Evolutionary conservation across 2,113 vertebrate species (phyloP), one percentile per base, ranked within the genome.

Genomic region (Antechinus stuartii): DNA sequence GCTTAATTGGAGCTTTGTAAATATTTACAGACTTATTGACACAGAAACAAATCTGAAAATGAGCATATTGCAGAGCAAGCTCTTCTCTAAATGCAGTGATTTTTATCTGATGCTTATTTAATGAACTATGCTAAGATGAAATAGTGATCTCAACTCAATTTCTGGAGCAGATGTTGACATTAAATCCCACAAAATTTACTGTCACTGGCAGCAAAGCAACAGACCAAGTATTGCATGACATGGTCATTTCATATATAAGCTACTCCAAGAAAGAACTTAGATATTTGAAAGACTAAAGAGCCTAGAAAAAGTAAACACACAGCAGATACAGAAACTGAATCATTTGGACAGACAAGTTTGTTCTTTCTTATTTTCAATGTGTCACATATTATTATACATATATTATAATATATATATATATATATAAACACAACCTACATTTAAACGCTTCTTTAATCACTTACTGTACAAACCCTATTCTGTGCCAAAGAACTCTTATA

Each of bases 371-470:
- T 55, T 84, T 46, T 92, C 89, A 91, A 93, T 26, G 90, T 94
- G 11, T 56, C 6, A 76, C 35, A 35, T 55, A 8, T 76, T 52
- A 52, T 50, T 50, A 50, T 50, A 50, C 50, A 50, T 50, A 49
- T 50, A 50, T 50, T 50, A 50, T 50, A 50, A 50, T 49, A 49
- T 49, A 49, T 49, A 49, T 49, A 5, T 49, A 49, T 49, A 49
- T 49, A 49, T 49, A 7, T 49, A 49, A 49, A 49, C 49, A 49
- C 50, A 52, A 52, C 50, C 50, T 2, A 89, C 91, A 7, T 92
- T 89, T 23, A 95, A 96, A 94, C 22, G 94, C 92, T 76, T 94
- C 53, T 93, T 97, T 4, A 76, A 4, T 24, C 35, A 95, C 16
- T 84, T 42, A 42, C 42, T 95, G 84, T 11, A 1, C 10, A 27